Percentiles rank a stretch among this genome's conserved stretches.
Evolutionary conservation across 2,113 vertebrate genomes (phyloP).

Genomic region (Anolis carolinensis): DNA sequence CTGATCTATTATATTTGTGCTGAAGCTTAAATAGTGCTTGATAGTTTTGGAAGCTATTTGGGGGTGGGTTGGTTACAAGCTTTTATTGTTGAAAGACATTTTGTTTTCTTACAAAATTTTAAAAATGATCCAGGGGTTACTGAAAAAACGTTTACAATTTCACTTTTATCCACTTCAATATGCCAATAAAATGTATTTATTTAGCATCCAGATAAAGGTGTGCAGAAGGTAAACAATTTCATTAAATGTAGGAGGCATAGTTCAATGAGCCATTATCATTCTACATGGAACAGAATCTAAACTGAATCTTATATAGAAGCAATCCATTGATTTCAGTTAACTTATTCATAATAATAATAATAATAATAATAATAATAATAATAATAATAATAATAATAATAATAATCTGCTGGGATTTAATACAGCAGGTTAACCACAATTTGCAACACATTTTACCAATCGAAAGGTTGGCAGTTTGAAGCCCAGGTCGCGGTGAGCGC

Average conservation of each 20-base stretch:
- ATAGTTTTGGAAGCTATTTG: slow-evolving; percentile 27
- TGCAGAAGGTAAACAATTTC: background rate
- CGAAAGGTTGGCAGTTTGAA: no score
- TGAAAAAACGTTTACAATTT: background rate
- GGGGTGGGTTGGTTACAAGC: background rate
- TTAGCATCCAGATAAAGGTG: background rate
- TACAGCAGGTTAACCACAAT: no score
- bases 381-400: no score
- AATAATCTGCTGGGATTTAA: no score
- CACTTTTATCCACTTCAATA: background rate
- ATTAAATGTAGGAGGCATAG: slow-evolving; percentile 2
- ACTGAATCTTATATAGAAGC: no score
- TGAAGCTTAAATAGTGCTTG: background rate
- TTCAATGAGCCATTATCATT: slow-evolving; percentile 15
- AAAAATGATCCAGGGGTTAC: slow-evolving; percentile 17
- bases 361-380: no score
- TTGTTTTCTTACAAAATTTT: background rate
- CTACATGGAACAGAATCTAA: background rate
- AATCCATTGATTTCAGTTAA: no score
- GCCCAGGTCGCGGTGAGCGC: no score
- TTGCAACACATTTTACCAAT: no score
- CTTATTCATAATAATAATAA: no score
- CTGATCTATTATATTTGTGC: slow-evolving; percentile 22
- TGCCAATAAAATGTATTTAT: slow-evolving; percentile 6
- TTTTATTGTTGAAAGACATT: background rate